Evolutionary conservation across 2,113 vertebrate species (phyloP).

Genomic region (Etheostoma spectabile): DNA sequence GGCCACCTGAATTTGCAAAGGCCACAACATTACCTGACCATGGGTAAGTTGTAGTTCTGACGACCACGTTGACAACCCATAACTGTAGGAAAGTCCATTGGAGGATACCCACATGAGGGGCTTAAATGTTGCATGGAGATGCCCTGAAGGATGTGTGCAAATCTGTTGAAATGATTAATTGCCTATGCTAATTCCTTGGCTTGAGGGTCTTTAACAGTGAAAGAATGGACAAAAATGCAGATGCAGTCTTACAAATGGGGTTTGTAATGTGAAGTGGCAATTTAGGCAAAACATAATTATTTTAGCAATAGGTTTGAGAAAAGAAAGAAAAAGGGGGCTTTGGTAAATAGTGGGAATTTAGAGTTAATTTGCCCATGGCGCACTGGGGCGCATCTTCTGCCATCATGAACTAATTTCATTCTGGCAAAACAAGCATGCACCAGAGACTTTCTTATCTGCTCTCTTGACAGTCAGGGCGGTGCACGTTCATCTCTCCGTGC

Average conservation of each 20-base stretch:
- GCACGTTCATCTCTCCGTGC: slow-evolving; percentile 58
- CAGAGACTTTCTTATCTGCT: slow-evolving; percentile 49
- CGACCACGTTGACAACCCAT: background rate
- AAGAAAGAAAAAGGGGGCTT: background rate
- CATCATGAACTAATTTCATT: slow-evolving; percentile 49
- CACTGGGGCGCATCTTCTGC: slow-evolving; percentile 19
- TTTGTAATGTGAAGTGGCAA: background rate
- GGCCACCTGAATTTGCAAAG: slow-evolving; percentile 37
- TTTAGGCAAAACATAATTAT: background rate
- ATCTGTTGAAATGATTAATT: slow-evolving; percentile 40
- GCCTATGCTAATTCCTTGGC: slow-evolving; percentile 11
- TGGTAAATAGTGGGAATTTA: slow-evolving; percentile 25
- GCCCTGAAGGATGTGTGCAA: slow-evolving; percentile 29
- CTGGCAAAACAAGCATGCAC: slow-evolving; percentile 50
- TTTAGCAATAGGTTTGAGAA: background rate
- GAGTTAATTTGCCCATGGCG: slow-evolving; percentile 37
- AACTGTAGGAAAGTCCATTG: background rate
- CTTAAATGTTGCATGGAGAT: slow-evolving; percentile 1
- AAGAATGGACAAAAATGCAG: background rate
- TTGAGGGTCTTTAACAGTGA: slow-evolving; percentile 16
- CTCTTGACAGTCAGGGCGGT: slow-evolving; percentile 37
- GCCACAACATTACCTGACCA: slow-evolving; percentile 31
- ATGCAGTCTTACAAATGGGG: background rate
- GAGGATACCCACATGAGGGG: slow-evolving; percentile 1
- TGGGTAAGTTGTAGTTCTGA: slow-evolving; percentile 30